Percentiles rank a stretch among this genome's conserved stretches.
phyloP scores from a whole-genome alignment of 2,113 vertebrate genomes.

The Orthonyx spaldingii region DNA sequence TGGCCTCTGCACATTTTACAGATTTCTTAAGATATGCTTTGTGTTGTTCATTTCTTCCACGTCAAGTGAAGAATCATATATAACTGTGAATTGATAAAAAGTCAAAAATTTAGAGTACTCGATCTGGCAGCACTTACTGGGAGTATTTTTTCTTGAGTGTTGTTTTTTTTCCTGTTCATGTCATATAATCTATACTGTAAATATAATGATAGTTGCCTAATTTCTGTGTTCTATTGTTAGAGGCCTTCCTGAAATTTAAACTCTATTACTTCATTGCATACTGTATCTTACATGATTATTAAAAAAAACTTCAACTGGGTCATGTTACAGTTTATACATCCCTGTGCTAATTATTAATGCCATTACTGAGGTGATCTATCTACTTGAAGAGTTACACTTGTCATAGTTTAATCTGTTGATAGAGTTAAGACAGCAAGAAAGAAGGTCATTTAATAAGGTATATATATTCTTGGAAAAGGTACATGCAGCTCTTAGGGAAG shows the following conservation, averaged over 20 bases:
- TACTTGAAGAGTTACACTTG: neutral
- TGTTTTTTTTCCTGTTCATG: neutral
- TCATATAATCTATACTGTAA: neutral
- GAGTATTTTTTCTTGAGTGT: neutral
- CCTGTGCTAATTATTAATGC: neutral
- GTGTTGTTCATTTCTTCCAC: neutral
- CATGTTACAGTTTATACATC: neutral
- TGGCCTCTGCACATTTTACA: neutral
- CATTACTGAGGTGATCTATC: neutral
- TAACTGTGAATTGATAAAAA: neutral
- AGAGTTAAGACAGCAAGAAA: neutral
- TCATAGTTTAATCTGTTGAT: neutral
- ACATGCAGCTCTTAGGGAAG: neutral
- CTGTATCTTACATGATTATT: neutral
- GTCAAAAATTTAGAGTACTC: neutral
- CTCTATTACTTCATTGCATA: neutral
- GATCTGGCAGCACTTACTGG: neutral
- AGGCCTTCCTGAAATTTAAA: neutral
- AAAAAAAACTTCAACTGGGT: neutral
- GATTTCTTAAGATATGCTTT: neutral
- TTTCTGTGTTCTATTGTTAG: neutral
- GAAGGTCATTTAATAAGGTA: neutral
- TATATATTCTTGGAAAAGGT: neutral
- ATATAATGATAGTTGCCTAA: neutral
- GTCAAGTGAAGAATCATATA: neutral